phyloP scores from a whole-genome alignment of 2,888 invertebrate genomes.

The Molorchus minor region DNA sequence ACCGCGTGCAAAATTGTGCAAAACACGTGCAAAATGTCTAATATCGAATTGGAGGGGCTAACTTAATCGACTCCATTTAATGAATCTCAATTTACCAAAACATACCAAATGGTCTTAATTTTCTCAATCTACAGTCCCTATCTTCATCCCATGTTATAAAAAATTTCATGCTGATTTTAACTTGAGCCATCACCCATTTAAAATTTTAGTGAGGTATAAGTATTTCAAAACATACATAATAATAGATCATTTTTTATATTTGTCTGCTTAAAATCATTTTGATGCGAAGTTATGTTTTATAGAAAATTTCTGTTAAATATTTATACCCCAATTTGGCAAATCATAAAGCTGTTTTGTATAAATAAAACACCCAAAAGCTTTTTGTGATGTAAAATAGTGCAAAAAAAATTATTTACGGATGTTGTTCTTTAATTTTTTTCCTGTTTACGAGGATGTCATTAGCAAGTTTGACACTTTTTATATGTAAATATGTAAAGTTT shows the following conservation, averaged over 20 bases:
- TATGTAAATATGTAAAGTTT: slow-evolving; percentile 26
- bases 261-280: background rate
- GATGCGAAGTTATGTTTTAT: background rate
- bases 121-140: too few relatives aligned
- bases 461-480: background rate
- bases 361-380: background rate
- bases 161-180: too few relatives aligned
- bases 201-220: too few relatives aligned
- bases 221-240: too few relatives aligned
- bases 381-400: slow-evolving; percentile 11
- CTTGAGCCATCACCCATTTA: too few relatives aligned
- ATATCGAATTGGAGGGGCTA: too few relatives aligned
- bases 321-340: background rate
- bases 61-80: too few relatives aligned
- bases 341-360: background rate
- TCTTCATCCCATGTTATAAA: too few relatives aligned
- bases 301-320: background rate
- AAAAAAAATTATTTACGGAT: slow-evolving; percentile 2
- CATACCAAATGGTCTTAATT: too few relatives aligned
- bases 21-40: too few relatives aligned
- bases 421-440: slow-evolving; percentile 7
- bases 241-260: background rate
- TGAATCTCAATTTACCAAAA: too few relatives aligned
- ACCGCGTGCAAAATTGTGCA: too few relatives aligned
- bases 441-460: slow-evolving; percentile 3